Percentiles rank a stretch among this genome's conserved stretches.
Evolutionary conservation across 2,797 vertebrate genomes (phyloP).

Genomic region (Sebastes iracundus): DNA sequence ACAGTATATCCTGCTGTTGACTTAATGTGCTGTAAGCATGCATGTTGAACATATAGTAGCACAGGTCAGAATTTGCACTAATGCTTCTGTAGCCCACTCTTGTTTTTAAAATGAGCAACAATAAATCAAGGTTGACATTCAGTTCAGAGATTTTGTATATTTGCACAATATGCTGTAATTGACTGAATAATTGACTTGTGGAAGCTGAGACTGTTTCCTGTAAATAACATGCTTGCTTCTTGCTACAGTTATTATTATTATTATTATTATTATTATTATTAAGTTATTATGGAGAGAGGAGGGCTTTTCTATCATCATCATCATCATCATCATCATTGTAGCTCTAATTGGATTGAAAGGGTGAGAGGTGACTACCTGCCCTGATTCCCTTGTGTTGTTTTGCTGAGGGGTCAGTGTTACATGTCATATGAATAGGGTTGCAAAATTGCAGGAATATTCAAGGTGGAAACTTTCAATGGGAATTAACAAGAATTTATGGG

Average conservation of each 20-base stretch:
- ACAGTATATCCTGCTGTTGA: background rate
- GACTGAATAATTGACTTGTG: background rate
- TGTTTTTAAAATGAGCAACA: background rate
- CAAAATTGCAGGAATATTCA: background rate
- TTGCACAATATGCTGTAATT: background rate
- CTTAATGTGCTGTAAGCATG: background rate
- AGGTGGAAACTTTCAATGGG: background rate
- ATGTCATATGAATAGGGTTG: constrained; percentile 26
- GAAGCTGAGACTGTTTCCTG: background rate
- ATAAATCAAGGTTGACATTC: background rate
- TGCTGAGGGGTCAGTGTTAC: constrained; percentile 24
- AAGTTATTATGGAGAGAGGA: background rate
- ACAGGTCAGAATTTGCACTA: background rate
- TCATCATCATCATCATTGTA: background rate
- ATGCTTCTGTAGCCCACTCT: background rate
- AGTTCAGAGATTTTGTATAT: background rate
- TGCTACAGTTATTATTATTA: background rate
- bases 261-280: too few relatives aligned
- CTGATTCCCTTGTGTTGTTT: constrained; percentile 15
- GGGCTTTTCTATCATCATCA: background rate
- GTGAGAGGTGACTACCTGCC: constrained; percentile 14
- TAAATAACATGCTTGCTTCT: background rate
- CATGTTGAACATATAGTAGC: background rate
- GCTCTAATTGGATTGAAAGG: constrained; percentile 35
- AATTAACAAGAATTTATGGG: background rate